Conservation (phyloP, 2,113 vertebrate genomes). For the Nerophis lumbriciformis region DNA sequence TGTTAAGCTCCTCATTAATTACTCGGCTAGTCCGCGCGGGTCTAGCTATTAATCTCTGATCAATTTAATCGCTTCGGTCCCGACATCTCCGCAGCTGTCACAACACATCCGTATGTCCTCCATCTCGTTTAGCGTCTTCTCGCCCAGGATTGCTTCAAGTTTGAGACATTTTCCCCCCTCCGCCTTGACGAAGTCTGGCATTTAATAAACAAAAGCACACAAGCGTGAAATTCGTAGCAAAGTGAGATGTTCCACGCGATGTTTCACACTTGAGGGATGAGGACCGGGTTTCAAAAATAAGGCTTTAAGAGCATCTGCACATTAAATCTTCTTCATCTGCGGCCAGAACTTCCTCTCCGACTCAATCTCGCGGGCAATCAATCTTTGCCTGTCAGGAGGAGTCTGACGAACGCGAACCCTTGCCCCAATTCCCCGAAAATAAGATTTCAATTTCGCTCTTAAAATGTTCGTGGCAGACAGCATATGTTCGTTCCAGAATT, state of each 20-base stretch:
- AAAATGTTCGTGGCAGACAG: neutral
- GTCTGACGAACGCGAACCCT: neutral
- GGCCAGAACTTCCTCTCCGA: constrained; percentile 3
- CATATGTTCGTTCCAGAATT: constrained; percentile 1
- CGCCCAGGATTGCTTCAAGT: no score
- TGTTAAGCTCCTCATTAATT: constrained; percentile 12
- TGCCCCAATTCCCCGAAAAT: neutral
- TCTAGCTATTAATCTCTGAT: constrained; percentile 6
- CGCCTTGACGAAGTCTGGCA: neutral
- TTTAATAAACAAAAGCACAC: neutral
- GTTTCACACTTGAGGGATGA: constrained; percentile 4
- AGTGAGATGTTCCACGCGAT: constrained; percentile 7
- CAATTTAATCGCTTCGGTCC: neutral
- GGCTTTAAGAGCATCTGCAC: constrained; percentile 3
- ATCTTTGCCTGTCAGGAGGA: constrained; percentile 3
- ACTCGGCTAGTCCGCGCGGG: neutral
- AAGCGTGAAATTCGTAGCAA: constrained; percentile 1
- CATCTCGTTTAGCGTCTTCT: no score
- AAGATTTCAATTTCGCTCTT: neutral
- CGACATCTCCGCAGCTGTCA: neutral
- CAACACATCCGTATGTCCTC: no score
- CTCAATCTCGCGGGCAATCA: constrained; percentile 2
- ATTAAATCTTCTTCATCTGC: constrained; percentile 1
- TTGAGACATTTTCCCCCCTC: neutral
- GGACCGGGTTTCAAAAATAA: neutral